Base-by-base conservation (phyloP, 2,113 vertebrate species). In the Semicossyphus pulcher region DNA sequence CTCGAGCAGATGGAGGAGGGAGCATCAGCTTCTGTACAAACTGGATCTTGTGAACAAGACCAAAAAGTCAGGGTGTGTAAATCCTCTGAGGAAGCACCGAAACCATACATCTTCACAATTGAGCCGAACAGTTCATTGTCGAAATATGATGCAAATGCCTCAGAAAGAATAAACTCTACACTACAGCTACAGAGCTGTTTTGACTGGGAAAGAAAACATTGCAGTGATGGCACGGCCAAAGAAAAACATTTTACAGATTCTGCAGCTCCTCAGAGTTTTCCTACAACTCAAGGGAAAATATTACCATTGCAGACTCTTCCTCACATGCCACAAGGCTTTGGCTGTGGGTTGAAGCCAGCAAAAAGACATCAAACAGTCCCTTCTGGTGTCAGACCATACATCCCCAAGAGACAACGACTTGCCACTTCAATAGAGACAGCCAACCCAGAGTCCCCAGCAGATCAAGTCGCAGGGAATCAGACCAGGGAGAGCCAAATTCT, bases 341-440 rank as follows among this genome's bases (percentile, higher is more conserved):
- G 16, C 3, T 63, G 49, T 28, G 41, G 5, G 2, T 34, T 42
- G 16, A 68, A 68, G 26, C 16, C 67, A 9, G 1, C 31, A 47
- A 94, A 93, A 83, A 91, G 90, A 83, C 76, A 45, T 4, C 34
- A 36, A 42, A 1, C 76, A 36, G 6, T 75, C 39, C 21, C 80
- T 0, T 36, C 79, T 65, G 90, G 88, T 29, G 84, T 98, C 16
- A 92, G 93, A 42, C 98, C 98, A 0, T 99, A 99, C 23, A 88
- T 95, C 61, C 94, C 97, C 0, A 99, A 97, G 86, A 95, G 96
- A 71, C 64, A 95, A 23, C 94, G 95, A 49, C 90, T 92, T 60
- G 31, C 80, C 23, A 87, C 80, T 21, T 75, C 76, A 0, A 25
- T 8, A 15, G 72, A 60, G 25, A 7, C 20, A 1, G 75, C 16